These are phyloP conservation scores for Gasterosteus aculeatus DNA, from an alignment of 2,113 vertebrate genomes.

Conservation along the genomic window DNA sequence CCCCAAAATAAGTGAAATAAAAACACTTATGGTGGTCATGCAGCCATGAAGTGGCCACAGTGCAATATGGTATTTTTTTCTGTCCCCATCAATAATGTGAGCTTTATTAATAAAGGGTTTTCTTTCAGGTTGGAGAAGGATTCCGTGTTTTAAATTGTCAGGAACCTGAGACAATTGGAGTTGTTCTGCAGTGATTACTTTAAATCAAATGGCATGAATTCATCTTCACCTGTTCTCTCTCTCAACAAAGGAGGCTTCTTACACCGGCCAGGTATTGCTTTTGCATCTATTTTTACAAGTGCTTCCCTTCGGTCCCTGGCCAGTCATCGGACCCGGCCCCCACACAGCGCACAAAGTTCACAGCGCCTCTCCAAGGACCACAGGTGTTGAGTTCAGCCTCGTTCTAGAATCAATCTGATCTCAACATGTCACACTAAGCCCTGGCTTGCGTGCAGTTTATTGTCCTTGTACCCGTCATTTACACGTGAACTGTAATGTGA, in stretches of 20 bases:
- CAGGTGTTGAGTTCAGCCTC: slow-evolving; percentile 68
- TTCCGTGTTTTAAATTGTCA: slow-evolving; percentile 9
- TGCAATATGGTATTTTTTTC: slow-evolving; percentile 51
- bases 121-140: neutral
- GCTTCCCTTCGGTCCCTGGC: slow-evolving; percentile 64
- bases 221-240: slow-evolving; percentile 40
- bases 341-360: slow-evolving; percentile 66
- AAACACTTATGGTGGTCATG: slow-evolving; percentile 52
- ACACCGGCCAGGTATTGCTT: slow-evolving; percentile 65
- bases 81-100: slow-evolving; percentile 27
- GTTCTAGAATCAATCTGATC: slow-evolving; percentile 8
- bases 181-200: slow-evolving; percentile 28
- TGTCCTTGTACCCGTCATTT: neutral
- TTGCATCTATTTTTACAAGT: slow-evolving; percentile 77
- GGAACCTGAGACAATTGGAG: slow-evolving; percentile 2
- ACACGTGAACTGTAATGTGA: neutral
- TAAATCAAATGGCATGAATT: slow-evolving; percentile 22
- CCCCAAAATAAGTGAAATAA: slow-evolving; percentile 56
- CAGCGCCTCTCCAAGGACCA: slow-evolving; percentile 40
- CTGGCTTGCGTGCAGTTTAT: neutral
- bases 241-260: slow-evolving; percentile 30
- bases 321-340: slow-evolving; percentile 64
- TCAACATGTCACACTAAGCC: neutral
- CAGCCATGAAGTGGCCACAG: slow-evolving; percentile 18
- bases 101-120: slow-evolving; percentile 14